phyloP scores from a whole-genome alignment of 2,113 vertebrate genomes.

The Diphyllodes magnificus region DNA sequence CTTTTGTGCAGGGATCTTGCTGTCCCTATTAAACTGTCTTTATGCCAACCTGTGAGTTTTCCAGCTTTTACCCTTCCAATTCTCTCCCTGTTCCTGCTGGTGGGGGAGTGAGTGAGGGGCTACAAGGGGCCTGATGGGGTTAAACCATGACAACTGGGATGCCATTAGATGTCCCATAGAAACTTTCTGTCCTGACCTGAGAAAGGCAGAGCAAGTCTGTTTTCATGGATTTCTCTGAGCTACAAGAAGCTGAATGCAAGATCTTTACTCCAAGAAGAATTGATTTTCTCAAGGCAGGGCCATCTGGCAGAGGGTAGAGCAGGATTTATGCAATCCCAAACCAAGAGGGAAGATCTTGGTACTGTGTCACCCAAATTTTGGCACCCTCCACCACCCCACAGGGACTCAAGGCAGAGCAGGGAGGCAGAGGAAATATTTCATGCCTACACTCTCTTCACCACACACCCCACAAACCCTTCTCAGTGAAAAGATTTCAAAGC shows the following conservation, averaged over 20 bases:
- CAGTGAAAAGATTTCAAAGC: not conserved
- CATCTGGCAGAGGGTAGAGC: not conserved
- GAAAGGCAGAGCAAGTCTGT: not conserved
- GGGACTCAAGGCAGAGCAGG: accelerated
- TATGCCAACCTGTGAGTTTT: not conserved
- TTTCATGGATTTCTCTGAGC: not conserved
- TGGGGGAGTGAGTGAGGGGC: not conserved
- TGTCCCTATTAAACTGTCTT: not conserved
- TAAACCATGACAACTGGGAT: not conserved
- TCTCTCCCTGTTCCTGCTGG: not conserved
- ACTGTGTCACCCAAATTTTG: not conserved
- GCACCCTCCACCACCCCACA: not conserved
- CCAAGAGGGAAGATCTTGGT: not conserved
- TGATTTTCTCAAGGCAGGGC: not conserved
- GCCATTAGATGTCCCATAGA: accelerated
- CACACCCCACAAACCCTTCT: not conserved
- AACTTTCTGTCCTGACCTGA: not conserved
- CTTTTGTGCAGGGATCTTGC: accelerated
- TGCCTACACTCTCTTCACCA: not conserved
- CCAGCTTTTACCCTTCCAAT: not conserved
- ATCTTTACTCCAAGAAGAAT: not conserved
- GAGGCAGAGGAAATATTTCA: not conserved
- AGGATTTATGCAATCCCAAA: not conserved
- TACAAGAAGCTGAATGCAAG: not conserved
- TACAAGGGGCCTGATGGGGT: not conserved